Conservation (phyloP, 2,888 invertebrate genomes). For the Plagodis pulveraria region DNA sequence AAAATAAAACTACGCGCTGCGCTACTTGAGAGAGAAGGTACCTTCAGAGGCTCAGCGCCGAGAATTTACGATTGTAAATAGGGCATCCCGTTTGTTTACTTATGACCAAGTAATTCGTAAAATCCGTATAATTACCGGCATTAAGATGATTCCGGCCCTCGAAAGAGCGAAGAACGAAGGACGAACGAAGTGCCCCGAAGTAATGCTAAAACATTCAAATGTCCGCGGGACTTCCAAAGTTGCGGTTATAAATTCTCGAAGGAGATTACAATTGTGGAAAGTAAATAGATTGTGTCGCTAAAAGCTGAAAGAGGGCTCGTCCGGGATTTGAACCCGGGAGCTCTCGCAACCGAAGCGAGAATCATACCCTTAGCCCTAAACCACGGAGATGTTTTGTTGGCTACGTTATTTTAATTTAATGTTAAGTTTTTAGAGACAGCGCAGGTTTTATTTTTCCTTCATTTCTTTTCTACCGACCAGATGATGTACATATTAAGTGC, state of each 20-base stretch:
- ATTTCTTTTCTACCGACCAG: too few relatives aligned
- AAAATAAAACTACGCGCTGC: slow-evolving; percentile 26
- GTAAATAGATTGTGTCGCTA: slow-evolving; percentile 57
- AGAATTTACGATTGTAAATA: slow-evolving; percentile 83
- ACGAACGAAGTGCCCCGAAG: slow-evolving; percentile 67
- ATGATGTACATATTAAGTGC: too few relatives aligned
- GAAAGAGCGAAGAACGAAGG: slow-evolving; percentile 48
- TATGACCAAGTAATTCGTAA: slow-evolving; percentile 82
- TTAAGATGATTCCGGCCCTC: slow-evolving; percentile 81
- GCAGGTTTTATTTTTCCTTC: too few relatives aligned
- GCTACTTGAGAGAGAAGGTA: background rate
- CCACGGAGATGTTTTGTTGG: slow-evolving; percentile 67
- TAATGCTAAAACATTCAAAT: slow-evolving; percentile 82
- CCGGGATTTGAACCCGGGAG: slow-evolving; percentile 83
- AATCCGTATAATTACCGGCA: slow-evolving; percentile 85
- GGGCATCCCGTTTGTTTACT: slow-evolving; percentile 80
- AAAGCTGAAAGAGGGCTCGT: slow-evolving; percentile 64
- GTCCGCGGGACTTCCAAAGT: slow-evolving; percentile 70
- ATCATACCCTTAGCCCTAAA: slow-evolving; percentile 83
- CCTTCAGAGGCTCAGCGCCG: slow-evolving; percentile 25
- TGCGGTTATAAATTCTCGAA: slow-evolving; percentile 75
- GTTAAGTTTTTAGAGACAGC: background rate
- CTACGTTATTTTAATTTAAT: background rate
- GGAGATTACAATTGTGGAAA: slow-evolving; percentile 60
- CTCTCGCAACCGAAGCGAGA: slow-evolving; percentile 82